Conservation (phyloP, 2,113 vertebrate species). For the Rhea pennata region DNA sequence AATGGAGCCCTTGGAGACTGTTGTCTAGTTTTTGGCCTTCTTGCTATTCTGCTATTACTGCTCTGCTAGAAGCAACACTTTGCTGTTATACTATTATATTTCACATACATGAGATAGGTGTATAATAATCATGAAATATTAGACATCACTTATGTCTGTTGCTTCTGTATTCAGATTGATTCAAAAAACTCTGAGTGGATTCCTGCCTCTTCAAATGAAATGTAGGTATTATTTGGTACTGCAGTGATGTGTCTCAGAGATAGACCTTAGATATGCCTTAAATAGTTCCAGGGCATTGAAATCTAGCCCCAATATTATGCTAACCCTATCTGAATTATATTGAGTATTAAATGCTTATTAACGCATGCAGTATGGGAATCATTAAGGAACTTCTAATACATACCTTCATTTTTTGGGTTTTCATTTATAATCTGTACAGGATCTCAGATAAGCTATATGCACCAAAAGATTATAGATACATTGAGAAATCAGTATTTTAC, state of each 20-base stretch:
- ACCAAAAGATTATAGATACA: background rate
- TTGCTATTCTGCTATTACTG: background rate
- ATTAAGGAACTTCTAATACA: background rate
- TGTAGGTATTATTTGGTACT: background rate
- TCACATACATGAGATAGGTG: background rate
- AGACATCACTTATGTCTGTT: background rate
- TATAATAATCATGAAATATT: background rate
- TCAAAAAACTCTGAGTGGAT: background rate
- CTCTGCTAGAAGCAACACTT: background rate
- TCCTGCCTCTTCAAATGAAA: background rate
- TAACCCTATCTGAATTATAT: background rate
- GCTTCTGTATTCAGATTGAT: background rate
- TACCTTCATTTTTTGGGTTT: background rate
- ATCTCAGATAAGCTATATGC: background rate
- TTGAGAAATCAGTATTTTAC: background rate
- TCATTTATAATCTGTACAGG: background rate
- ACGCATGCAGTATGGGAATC: background rate
- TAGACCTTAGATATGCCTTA: background rate
- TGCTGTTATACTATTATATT: too few relatives aligned
- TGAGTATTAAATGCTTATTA: background rate
- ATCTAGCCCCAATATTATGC: background rate
- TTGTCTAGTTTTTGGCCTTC: background rate
- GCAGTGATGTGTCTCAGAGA: background rate
- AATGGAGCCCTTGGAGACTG: background rate
- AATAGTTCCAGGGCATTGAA: background rate